Base-by-base conservation (phyloP, 2,797 vertebrate species). In the Pachyuromys duprasi region DNA sequence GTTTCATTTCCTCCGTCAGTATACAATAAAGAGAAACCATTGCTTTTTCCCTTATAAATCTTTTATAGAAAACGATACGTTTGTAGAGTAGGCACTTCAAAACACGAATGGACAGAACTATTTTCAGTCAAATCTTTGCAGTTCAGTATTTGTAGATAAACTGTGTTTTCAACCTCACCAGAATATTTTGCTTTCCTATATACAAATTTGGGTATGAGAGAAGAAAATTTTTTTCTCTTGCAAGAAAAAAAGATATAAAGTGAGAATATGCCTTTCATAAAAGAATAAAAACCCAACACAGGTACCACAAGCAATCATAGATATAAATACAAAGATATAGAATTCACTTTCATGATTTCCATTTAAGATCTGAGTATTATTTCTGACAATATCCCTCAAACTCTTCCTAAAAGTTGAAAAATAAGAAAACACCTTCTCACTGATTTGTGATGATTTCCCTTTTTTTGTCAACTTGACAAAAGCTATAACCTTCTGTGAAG, bases 171-270 rank as follows among this genome's bases (percentile, higher is more conserved):
- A 80, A 76, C 65, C 5, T 86, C n/a, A 42, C 42, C 65, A 18
- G 5, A 74, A 91, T 86, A 92, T 75, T 75, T 90, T 87, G 8
- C 3, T 93, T 87, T 76, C 49, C 12, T 87, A 78, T 79, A 80
- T 45, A 78, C 6, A 75, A 67, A 11, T 88, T 93, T 84, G 45
- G 72, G 22, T 39, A 76, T n/a, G 14, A 87, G 62, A 53, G 17
- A 72, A 62, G 13, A 13, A 69, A 69, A 26, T 90, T 33, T 45
- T 12, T 53, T 28, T 45, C 8, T 70, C 53, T 70, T 86, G 28
- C 17, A 93, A 62, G 62, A 87, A 86, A 74, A 86, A 89, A 14
- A 57, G 49, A 80, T 63, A 60, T 45, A 72, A n/a, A 65, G 18
- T 36, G 14, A 90, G 28, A 63, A 69, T 84, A 1, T 49, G n/a